Evolutionary conservation across 2,113 vertebrate genomes (phyloP).

Genomic region (Platichthys stellatus): DNA sequence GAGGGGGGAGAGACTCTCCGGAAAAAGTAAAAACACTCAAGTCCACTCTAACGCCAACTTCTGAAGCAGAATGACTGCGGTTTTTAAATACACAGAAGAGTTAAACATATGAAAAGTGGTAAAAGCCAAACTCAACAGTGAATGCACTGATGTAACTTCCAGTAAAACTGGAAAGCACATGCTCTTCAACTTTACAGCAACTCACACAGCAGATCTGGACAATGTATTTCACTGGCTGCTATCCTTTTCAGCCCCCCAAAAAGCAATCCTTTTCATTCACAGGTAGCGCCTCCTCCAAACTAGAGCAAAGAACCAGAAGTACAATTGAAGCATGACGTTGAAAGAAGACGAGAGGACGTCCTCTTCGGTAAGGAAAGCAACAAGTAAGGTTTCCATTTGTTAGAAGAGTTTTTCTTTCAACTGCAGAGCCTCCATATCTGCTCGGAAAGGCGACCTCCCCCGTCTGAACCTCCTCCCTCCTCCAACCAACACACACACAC

Average conservation of each 20-base stretch:
- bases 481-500: slow-evolving; percentile 11
- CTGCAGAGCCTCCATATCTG: slow-evolving; percentile 64
- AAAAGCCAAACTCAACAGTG: not conserved
- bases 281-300: slow-evolving; percentile 28
- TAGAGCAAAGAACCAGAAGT: not conserved
- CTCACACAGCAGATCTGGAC: slow-evolving; percentile 43
- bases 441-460: slow-evolving; percentile 70
- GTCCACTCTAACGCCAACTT: not conserved
- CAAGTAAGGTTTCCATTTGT: slow-evolving; percentile 18
- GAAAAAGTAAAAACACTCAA: not conserved
- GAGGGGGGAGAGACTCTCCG: slow-evolving; percentile 17
- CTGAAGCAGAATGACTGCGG: slow-evolving; percentile 1
- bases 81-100: not conserved
- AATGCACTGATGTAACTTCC: not conserved
- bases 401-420: slow-evolving; percentile 39
- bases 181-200: slow-evolving; percentile 20
- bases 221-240: slow-evolving; percentile 13
- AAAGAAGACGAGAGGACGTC: not conserved
- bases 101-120: not conserved
- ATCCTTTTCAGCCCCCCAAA: slow-evolving; percentile 16
- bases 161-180: not conserved
- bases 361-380: not conserved
- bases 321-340: not conserved
- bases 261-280: slow-evolving; percentile 38
- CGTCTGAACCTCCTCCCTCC: slow-evolving; percentile 69